phyloP scores from a whole-genome alignment of 1,140 invertebrate species.

The Diorhabda carinulata region DNA sequence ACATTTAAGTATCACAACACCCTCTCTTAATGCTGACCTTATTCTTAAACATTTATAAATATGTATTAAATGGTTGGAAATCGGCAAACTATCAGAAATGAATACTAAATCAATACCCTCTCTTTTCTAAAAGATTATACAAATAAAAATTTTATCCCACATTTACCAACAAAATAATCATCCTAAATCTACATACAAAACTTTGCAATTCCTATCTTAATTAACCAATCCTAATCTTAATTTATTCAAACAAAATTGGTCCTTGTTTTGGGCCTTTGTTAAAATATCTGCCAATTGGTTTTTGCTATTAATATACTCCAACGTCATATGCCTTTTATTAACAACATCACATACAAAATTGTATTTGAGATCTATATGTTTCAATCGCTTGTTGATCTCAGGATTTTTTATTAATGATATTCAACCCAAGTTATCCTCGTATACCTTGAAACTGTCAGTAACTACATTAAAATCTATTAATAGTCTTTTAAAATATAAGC shows the following conservation, averaged over 20 bases:
- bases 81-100: neutral
- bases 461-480: neutral
- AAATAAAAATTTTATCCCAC: too few relatives aligned
- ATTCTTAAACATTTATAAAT: too few relatives aligned
- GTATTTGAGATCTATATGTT: conserved; percentile 6
- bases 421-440: neutral
- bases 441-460: neutral
- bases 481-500: neutral
- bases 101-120: neutral
- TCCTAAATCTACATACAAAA: neutral
- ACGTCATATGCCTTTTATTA: neutral
- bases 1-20: too few relatives aligned
- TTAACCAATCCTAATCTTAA: neutral
- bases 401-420: neutral
- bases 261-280: neutral
- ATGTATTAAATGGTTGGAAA: too few relatives aligned
- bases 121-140: neutral
- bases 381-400: neutral
- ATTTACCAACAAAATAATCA: neutral
- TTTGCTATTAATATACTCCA: neutral
- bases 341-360: conserved; percentile 6
- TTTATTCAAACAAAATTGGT: neutral
- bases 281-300: too few relatives aligned
- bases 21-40: too few relatives aligned
- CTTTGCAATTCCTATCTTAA: neutral